Conservation (phyloP, 2,797 vertebrate species). For the Poeciliopsis infans region DNA sequence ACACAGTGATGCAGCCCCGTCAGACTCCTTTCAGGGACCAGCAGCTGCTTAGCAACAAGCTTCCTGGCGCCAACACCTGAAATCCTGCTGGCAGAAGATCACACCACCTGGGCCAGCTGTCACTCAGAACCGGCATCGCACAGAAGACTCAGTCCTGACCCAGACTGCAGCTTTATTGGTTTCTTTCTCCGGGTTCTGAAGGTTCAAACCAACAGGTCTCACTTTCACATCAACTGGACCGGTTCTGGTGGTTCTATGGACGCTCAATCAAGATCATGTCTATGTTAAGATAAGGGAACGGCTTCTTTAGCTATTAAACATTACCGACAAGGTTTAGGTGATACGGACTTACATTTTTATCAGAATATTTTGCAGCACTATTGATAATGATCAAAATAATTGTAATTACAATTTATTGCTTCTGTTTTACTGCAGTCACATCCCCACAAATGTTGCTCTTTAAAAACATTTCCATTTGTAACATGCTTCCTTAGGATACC, state of each 20-base stretch:
- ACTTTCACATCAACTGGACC: not conserved
- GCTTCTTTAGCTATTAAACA: not conserved
- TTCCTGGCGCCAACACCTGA: constrained; percentile 59
- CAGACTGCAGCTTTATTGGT: not conserved
- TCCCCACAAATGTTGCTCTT: no score
- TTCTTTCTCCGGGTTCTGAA: not conserved
- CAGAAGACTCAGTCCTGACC: constrained; percentile 8
- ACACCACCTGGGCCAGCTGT: constrained; percentile 70
- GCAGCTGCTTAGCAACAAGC: constrained; percentile 74
- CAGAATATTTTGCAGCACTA: no score
- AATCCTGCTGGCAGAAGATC: constrained; percentile 52
- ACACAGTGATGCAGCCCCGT: constrained; percentile 52
- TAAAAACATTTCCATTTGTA: no score
- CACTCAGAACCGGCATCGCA: constrained; percentile 55
- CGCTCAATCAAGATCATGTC: not conserved
- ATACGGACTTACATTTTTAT: no score
- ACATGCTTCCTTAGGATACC: no score
- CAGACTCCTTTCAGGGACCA: constrained; percentile 41
- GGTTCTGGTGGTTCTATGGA: not conserved
- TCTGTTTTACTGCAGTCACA: no score
- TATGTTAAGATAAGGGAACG: not conserved
- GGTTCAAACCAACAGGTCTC: not conserved
- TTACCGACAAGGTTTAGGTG: not conserved
- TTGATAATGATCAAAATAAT: no score
- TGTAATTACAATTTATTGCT: no score